phyloP scores from a whole-genome alignment of 1,140 invertebrate genomes.

The Branchinecta lindahli region DNA sequence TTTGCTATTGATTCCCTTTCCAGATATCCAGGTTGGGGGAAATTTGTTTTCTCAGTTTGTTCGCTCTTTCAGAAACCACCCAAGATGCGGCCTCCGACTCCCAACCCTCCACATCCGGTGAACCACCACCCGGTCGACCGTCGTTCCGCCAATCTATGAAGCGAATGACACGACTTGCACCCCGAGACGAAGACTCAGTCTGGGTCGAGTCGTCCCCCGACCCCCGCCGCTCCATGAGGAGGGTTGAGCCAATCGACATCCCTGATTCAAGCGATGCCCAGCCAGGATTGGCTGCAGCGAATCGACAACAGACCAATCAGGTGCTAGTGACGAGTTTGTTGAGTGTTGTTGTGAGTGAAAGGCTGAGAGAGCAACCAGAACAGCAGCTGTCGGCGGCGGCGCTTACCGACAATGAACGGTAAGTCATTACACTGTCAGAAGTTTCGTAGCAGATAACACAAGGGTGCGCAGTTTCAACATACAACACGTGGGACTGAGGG shows the following conservation, averaged over 20 bases:
- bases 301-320: not conserved
- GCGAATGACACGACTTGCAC: not conserved
- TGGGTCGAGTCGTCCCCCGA: not conserved
- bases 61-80: too few relatives aligned
- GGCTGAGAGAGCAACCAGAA: not conserved
- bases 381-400: not conserved
- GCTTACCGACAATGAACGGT: not conserved
- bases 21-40: too few relatives aligned
- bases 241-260: not conserved
- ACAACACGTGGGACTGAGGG: too few relatives aligned
- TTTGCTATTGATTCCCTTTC: too few relatives aligned
- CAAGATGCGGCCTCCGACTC: not conserved
- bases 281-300: not conserved
- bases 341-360: conserved; percentile 3
- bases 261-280: not conserved
- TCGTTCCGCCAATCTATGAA: not conserved
- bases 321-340: not conserved
- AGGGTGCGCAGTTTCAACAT: too few relatives aligned
- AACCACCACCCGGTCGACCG: not conserved
- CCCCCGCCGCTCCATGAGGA: not conserved
- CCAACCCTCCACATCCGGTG: not conserved
- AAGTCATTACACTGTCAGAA: too few relatives aligned
- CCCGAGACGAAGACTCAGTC: not conserved
- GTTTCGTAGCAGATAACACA: too few relatives aligned
- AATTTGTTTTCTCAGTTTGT: too few relatives aligned